Percentiles rank a stretch among this genome's conserved stretches.
phyloP scores from a whole-genome alignment of 1,140 invertebrate genomes.

The Diabrotica virgifera region DNA sequence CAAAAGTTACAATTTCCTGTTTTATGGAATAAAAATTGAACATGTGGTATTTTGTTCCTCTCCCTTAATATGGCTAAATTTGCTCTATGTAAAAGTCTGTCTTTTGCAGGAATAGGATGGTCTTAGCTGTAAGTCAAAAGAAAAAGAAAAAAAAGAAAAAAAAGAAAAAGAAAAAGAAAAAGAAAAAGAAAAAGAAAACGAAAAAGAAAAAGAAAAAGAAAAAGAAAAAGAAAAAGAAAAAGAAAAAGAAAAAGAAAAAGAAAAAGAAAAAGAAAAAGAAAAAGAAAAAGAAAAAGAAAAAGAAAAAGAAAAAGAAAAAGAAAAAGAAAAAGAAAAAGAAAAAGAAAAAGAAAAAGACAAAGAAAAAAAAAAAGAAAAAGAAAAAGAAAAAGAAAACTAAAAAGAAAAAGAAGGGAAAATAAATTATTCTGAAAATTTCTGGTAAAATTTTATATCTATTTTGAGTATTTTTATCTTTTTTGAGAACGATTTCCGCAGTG shows the following conservation, averaged over 20 bases:
- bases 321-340: not conserved
- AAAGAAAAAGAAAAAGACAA: no score
- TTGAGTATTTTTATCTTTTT: no score
- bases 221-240: not conserved
- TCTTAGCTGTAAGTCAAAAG: not conserved
- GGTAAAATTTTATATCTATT: no score
- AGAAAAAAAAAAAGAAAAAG: not conserved
- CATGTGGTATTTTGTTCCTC: not conserved
- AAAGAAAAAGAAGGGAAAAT: no score
- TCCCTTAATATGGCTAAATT: slow-evolving; percentile 3
- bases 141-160: not conserved
- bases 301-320: not conserved
- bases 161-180: not conserved
- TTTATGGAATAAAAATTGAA: no score
- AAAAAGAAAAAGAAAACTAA: not conserved
- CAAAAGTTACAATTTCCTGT: no score
- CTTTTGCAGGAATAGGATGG: not conserved
- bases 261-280: not conserved
- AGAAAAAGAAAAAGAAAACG: no score
- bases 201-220: not conserved
- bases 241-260: not conserved
- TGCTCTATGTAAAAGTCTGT: not conserved
- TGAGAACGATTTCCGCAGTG: no score
- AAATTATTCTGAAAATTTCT: no score
- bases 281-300: slow-evolving; percentile 5